Base-by-base conservation (phyloP, 2,888 invertebrate genomes). In the Hydriomena furcata region DNA sequence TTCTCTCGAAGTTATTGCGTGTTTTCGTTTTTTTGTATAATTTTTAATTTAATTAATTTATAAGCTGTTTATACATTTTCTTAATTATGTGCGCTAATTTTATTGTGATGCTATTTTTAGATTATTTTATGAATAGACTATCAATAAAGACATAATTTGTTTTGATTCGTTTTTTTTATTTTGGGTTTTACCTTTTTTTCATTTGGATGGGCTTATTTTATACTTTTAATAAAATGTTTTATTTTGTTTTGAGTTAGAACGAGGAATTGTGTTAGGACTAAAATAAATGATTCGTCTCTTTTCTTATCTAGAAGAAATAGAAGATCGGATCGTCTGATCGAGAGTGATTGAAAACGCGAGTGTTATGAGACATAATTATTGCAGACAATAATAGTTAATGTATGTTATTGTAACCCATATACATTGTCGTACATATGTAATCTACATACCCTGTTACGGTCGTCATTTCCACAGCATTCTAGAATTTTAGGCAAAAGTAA, bases 91-190 rank as follows among this genome's bases (percentile, higher is more conserved):
- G 79, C 76, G 79, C 76, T 79, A 71, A 79, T 76, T 52, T 58
- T 72, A 79, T 79, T 86, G 87, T 86, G 85, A 87, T 87, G 85
- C 79, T 87, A 87, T 80, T 87, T 82, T 84, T 84, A 86, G 80
- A 81, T 80, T 79, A 83, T 79, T 84, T 84, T 84, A 86, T 74
- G 71, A 73, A 74, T 82, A 83, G 81, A 84, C 78, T 74, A 76
- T 76, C 74, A 86, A 87, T 88, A 87, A 88, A 88, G 84, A 87
- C 84, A 81, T 75, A 69, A 68, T 71, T 76, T 75, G 78, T 84
- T 83, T 79, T 75, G 63, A 78, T 77, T 79, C 68, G 66, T 73
- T 75, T 77, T 71, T 73, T 78, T 76, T 78, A 71, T 64, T 65
- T 70, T 71, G 66, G 55, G 2, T 61, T 66, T 63, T 55, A 34